Conservation (phyloP, 1,140 invertebrate species). For the Conopomorpha cramerella region DNA sequence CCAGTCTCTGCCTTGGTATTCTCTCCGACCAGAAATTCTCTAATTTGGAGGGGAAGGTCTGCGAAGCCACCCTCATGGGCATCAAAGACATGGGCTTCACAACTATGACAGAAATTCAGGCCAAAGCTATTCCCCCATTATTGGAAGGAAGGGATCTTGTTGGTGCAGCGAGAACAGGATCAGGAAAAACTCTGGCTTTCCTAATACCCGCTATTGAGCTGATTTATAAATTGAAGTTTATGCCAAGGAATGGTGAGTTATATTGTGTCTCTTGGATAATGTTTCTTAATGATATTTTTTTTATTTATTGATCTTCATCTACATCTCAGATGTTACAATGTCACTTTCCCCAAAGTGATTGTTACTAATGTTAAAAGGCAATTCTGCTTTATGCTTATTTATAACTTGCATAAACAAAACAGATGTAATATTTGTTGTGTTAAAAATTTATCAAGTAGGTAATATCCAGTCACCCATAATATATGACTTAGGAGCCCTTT, state of each 20-base stretch:
- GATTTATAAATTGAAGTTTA: constrained; percentile 92
- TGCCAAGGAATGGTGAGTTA: constrained; percentile 87
- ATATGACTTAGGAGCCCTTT: no score
- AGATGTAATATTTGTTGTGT: not conserved
- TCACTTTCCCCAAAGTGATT: no score
- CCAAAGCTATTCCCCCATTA: constrained; percentile 86
- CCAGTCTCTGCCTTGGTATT: constrained; percentile 64
- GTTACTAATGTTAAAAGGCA: no score
- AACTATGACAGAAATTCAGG: constrained; percentile 97
- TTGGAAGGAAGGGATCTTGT: constrained; percentile 95
- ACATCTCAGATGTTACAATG: no score
- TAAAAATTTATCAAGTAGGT: not conserved
- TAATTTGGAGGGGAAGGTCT: constrained; percentile 69
- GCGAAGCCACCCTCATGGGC: constrained; percentile 83
- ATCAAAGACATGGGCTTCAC: constrained; percentile 95
- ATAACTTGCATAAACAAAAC: no score
- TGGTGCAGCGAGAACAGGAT: constrained; percentile 95
- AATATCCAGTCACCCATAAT: no score
- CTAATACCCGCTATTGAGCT: constrained; percentile 95
- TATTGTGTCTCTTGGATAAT: constrained; percentile 5
- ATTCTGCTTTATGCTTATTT: no score
- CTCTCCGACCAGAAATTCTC: constrained; percentile 65
- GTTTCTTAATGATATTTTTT: no score
- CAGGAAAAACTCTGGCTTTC: constrained; percentile 98
- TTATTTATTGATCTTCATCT: no score